Conservation (phyloP, 2,888 invertebrate species). For the Harpalus rubripes region DNA sequence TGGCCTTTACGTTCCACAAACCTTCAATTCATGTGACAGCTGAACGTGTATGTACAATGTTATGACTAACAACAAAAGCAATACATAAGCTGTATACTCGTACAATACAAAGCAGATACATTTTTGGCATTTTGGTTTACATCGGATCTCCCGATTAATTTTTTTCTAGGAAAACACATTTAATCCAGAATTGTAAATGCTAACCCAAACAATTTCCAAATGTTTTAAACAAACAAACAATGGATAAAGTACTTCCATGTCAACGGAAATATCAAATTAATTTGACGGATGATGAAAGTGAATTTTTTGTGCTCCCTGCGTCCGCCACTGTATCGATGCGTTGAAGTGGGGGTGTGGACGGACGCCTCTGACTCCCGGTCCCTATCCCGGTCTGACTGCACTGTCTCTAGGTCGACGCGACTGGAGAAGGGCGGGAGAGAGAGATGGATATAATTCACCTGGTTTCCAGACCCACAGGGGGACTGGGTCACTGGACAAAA, state of each 20-base stretch:
- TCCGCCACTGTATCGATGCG: conserved; percentile 45
- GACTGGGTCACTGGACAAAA: conserved; percentile 15
- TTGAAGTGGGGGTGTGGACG: conserved; percentile 11
- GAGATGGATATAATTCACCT: conserved; percentile 26
- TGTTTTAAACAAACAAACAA: conserved; percentile 18
- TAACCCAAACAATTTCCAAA: conserved; percentile 30
- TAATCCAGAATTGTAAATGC: conserved; percentile 37
- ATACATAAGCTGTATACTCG: neutral
- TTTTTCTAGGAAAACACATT: conserved; percentile 13
- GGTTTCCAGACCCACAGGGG: conserved; percentile 36
- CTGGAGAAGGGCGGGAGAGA: neutral
- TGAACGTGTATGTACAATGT: neutral
- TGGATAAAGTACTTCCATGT: conserved; percentile 6
- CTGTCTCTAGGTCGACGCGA: conserved; percentile 57
- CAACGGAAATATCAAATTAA: neutral
- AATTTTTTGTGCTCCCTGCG: neutral
- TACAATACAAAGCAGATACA: neutral
- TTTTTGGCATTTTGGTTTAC: neutral
- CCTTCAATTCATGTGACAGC: neutral
- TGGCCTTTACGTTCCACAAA: neutral
- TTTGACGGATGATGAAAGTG: neutral
- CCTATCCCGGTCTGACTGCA: conserved; percentile 51
- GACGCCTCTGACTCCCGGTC: too few species aligned
- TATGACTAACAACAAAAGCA: neutral
- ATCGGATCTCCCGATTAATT: neutral